phyloP scores from a whole-genome alignment of 1,140 invertebrate genomes.

The Globodera ellingtonae region DNA sequence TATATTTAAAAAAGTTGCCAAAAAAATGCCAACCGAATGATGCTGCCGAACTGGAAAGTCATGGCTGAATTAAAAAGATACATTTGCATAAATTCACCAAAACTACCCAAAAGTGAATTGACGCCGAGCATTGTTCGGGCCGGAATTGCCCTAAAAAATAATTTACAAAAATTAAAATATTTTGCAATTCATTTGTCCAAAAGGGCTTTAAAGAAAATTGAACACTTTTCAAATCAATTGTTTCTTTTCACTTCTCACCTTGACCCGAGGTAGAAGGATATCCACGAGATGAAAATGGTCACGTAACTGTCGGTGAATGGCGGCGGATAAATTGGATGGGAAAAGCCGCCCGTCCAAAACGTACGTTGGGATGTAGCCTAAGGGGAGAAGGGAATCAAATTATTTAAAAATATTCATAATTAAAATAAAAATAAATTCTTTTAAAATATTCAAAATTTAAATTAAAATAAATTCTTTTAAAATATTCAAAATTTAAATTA shows the following conservation, averaged over 20 bases:
- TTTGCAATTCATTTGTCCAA: too few species aligned
- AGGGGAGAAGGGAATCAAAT: not conserved
- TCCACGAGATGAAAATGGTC: conserved; percentile 65
- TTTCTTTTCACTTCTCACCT: conserved; percentile 25
- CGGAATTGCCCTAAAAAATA: conserved; percentile 41
- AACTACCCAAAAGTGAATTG: conserved; percentile 55
- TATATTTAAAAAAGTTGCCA: not conserved
- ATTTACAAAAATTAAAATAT: too few species aligned
- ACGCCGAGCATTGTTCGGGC: conserved; percentile 64
- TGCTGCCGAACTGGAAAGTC: conserved; percentile 65
- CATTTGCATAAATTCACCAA: conserved; percentile 2
- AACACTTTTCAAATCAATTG: not conserved
- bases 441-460: too few species aligned
- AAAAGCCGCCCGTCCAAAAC: not conserved
- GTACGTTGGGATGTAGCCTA: conserved; percentile 33
- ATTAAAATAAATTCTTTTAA: too few species aligned
- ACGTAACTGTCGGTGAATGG: conserved; percentile 52
- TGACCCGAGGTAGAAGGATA: conserved; percentile 63
- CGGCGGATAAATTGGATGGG: not conserved
- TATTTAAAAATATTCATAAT: too few species aligned
- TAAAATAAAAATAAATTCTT: too few species aligned
- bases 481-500: too few species aligned
- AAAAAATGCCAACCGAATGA: conserved; percentile 42
- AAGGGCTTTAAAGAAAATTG: too few species aligned
- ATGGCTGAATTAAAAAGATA: conserved; percentile 48